Conservation (phyloP, 2,797 vertebrate genomes). For the Chanos chanos region DNA sequence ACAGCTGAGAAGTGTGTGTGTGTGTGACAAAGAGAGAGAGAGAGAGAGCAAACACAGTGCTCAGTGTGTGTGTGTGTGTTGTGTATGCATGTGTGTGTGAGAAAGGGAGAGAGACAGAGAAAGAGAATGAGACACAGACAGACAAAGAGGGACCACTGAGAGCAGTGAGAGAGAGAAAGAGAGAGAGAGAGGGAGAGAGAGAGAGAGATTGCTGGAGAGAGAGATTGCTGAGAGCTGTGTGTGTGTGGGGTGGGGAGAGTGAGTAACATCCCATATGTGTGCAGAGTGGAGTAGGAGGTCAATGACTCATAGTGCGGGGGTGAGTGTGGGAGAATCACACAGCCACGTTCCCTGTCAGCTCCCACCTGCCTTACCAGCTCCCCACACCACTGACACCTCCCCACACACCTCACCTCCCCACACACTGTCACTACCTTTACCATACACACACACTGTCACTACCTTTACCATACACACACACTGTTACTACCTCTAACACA, state of each 20-base stretch:
- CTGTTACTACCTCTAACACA: background rate
- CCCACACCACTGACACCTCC: background rate
- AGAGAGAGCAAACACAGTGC: background rate
- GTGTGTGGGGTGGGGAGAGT: background rate
- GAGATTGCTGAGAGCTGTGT: background rate
- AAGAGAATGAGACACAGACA: no score
- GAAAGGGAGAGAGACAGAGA: no score
- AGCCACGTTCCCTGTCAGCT: background rate
- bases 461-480: background rate
- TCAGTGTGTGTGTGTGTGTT: background rate
- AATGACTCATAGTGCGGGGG: constrained; percentile 28
- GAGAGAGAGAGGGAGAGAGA: background rate
- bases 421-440: background rate
- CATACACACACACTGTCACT: background rate
- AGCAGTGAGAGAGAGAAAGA: background rate
- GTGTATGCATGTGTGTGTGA: background rate
- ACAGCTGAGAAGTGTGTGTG: background rate
- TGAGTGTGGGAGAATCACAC: constrained; percentile 12
- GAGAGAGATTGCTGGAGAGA: background rate
- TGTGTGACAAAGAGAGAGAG: background rate
- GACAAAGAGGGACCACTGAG: no score
- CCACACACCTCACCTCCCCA: background rate
- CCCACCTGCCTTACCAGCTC: constrained; percentile 11
- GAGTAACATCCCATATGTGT: constrained; percentile 14
- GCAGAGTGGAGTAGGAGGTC: constrained; percentile 10